These are phyloP conservation scores for Pao palembangensis DNA, from an alignment of 2,113 vertebrate genomes.

Conservation along the genomic window DNA sequence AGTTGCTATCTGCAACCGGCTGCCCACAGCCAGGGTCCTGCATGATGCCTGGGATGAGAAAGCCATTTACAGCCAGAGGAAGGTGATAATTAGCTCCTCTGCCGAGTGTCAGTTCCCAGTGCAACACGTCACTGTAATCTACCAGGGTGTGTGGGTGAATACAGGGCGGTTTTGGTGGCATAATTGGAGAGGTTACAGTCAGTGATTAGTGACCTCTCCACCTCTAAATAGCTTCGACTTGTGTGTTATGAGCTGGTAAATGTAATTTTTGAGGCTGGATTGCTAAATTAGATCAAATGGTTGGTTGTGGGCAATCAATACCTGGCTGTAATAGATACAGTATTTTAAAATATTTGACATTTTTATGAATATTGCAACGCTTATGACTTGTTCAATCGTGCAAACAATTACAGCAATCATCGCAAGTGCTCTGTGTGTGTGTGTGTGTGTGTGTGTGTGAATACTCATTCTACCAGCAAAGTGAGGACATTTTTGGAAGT, in stretches of 20 bases:
- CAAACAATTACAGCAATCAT: background rate
- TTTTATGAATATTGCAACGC: slow-evolving; percentile 24
- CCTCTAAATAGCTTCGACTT: slow-evolving; percentile 39
- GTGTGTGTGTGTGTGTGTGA: slow-evolving; percentile 5
- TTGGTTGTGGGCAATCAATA: slow-evolving; percentile 22
- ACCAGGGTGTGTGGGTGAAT: slow-evolving; percentile 37
- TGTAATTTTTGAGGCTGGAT: slow-evolving; percentile 37
- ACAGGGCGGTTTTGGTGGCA: slow-evolving; percentile 27
- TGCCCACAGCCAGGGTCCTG: slow-evolving; percentile 25
- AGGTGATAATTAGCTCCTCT: slow-evolving; percentile 68
- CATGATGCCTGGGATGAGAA: slow-evolving; percentile 29
- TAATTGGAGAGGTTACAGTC: slow-evolving; percentile 39
- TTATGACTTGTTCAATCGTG: slow-evolving; percentile 6
- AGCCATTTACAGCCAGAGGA: slow-evolving; percentile 62
- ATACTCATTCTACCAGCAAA: no score
- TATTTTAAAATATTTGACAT: slow-evolving; percentile 13
- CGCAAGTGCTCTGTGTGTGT: slow-evolving; percentile 2
- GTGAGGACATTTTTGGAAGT: no score
- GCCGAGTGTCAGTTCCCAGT: slow-evolving; percentile 53
- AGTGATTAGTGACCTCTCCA: slow-evolving; percentile 53
- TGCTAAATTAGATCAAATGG: slow-evolving; percentile 38
- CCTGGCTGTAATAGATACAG: slow-evolving; percentile 13
- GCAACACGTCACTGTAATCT: slow-evolving; percentile 48
- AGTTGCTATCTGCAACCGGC: slow-evolving; percentile 7
- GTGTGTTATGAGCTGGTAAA: slow-evolving; percentile 33